Evolutionary conservation across 2,888 invertebrate species (phyloP).

Genomic region (Melanotus villosus): DNA sequence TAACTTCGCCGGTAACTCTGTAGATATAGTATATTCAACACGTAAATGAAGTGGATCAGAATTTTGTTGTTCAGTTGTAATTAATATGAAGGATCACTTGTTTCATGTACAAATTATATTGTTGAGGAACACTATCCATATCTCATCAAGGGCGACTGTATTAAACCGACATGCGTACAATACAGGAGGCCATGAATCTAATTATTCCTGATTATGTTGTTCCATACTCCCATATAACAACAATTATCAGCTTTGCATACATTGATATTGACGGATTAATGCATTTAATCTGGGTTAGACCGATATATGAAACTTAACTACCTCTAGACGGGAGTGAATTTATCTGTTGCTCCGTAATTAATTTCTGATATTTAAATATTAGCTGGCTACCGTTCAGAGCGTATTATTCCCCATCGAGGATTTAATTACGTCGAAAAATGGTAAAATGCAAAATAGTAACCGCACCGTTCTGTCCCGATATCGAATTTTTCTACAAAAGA

Average conservation of each 20-base stretch:
- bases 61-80: neutral
- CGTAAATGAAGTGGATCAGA: neutral
- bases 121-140: conserved; percentile 41
- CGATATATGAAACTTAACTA: too few species aligned
- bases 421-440: too few species aligned
- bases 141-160: conserved; percentile 45
- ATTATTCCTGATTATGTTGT: conserved; percentile 47
- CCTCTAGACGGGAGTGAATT: too few species aligned
- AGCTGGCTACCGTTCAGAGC: too few species aligned
- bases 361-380: too few species aligned
- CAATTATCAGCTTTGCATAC: conserved; percentile 45
- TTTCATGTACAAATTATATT: conserved; percentile 29
- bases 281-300: conserved; percentile 26
- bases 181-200: conserved; percentile 47
- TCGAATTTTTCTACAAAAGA: conserved; percentile 20
- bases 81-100: neutral
- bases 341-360: too few species aligned
- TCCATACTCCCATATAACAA: conserved; percentile 39
- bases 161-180: conserved; percentile 45
- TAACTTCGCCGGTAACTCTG: too few species aligned
- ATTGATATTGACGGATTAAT: conserved; percentile 42
- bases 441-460: neutral
- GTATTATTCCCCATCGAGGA: too few species aligned
- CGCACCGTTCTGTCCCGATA: neutral
- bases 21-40: too few species aligned